phyloP scores from a whole-genome alignment of 1,140 invertebrate genomes.

The Scaptomyza montana region DNA sequence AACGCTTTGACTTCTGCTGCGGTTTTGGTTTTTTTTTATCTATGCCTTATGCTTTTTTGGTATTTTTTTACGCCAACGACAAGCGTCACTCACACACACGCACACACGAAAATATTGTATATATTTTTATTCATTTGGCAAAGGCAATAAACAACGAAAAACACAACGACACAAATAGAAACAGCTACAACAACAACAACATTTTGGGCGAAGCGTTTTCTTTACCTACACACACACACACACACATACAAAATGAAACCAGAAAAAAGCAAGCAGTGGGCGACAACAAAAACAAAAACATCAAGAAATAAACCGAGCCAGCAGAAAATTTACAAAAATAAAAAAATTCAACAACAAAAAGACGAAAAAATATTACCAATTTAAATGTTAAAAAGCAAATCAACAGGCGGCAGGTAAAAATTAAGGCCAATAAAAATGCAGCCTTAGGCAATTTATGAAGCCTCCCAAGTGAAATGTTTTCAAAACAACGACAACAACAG shows the following conservation, averaged over 20 bases:
- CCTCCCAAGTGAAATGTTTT: conserved; percentile 54
- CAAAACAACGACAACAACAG: conserved; percentile 12
- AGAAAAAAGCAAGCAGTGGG: conserved; percentile 52
- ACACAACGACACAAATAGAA: conserved; percentile 54
- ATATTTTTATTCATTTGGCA: conserved; percentile 80
- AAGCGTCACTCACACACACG: conserved; percentile 46
- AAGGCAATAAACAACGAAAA: conserved; percentile 69
- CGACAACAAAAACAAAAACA: conserved; percentile 60
- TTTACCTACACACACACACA: conserved; percentile 16
- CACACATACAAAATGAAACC: conserved; percentile 7
- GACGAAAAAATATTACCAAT: conserved; percentile 65
- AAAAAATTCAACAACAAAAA: conserved; percentile 11
- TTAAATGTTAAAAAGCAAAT: conserved; percentile 73
- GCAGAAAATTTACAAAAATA: conserved; percentile 27
- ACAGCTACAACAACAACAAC: conserved; percentile 43
- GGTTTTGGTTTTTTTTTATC: conserved; percentile 22
- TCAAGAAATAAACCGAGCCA: conserved; percentile 24
- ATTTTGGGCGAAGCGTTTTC: conserved; percentile 62
- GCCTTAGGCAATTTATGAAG: conserved; percentile 42
- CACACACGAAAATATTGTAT: conserved; percentile 74
- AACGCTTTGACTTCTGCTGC: conserved; percentile 56
- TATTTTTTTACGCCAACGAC: conserved; percentile 66
- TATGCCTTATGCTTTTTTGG: conserved; percentile 20
- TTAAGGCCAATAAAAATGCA: conserved; percentile 77
- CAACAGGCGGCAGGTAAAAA: conserved; percentile 66